Conservation (phyloP, 2,113 vertebrate genomes). For the Microtus richardsoni region DNA sequence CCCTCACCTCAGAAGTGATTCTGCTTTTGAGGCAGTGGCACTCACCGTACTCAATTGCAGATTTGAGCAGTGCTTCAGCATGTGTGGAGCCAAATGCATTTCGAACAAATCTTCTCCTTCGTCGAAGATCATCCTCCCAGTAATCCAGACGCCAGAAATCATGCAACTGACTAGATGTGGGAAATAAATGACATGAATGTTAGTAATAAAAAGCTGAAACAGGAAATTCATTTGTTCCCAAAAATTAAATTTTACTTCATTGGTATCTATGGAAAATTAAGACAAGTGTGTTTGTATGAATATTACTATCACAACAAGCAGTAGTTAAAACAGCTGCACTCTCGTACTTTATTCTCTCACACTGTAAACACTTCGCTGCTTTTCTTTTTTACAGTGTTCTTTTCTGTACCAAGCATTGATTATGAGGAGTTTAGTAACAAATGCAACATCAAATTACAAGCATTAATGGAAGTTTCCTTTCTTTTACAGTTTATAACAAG, state of each 20-base stretch:
- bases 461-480: slow-evolving; percentile 95
- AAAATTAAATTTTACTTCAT: slow-evolving; percentile 41
- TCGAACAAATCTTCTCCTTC: slow-evolving; percentile 95
- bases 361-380: slow-evolving; percentile 74
- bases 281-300: not conserved
- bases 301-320: slow-evolving; percentile 25
- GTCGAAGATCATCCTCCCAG: slow-evolving; percentile 98
- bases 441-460: slow-evolving; percentile 95
- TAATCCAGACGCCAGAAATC: slow-evolving; percentile 99
- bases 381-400: slow-evolving; percentile 73
- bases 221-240: not conserved
- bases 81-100: slow-evolving; percentile 98
- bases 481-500: slow-evolving; percentile 96
- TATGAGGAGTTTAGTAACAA: slow-evolving; percentile 93
- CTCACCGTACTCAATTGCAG: slow-evolving; percentile 96
- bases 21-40: slow-evolving; percentile 52
- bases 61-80: slow-evolving; percentile 92
- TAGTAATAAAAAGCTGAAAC: not conserved
- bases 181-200: slow-evolving; percentile 41
- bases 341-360: slow-evolving; percentile 64
- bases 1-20: too few relatives aligned
- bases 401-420: slow-evolving; percentile 90
- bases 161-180: slow-evolving; percentile 91
- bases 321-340: slow-evolving; percentile 65
- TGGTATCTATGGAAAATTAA: slow-evolving; percentile 8